Percentiles rank a stretch among this genome's conserved stretches.
Conservation (phyloP, 1,140 invertebrate species). For the Rhagoletis pomonella region DNA sequence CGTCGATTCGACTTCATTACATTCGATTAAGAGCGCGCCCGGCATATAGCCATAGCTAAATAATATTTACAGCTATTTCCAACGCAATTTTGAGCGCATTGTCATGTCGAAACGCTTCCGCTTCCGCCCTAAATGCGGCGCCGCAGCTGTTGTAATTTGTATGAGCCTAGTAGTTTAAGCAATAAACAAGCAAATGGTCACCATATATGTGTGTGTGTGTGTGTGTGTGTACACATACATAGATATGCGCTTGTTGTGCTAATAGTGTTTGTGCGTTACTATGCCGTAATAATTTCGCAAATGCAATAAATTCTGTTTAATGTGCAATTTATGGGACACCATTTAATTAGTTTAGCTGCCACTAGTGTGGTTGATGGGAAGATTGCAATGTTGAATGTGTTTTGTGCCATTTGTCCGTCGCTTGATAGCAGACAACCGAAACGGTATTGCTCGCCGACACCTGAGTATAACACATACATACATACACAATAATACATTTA, state of each 20-base stretch:
- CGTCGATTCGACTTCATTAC: no score
- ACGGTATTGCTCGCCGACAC: conserved; percentile 26
- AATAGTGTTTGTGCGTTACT: conserved; percentile 32
- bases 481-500: not conserved
- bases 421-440: conserved; percentile 13
- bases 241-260: not conserved
- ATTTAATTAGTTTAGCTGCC: conserved; percentile 71
- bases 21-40: no score
- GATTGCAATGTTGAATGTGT: not conserved
- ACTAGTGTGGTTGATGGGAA: not conserved
- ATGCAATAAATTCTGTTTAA: conserved; percentile 73
- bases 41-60: not conserved
- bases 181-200: not conserved
- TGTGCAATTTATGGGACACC: conserved; percentile 74
- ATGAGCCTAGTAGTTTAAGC: conserved; percentile 33
- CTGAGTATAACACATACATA: conserved; percentile 30
- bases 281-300: conserved; percentile 40
- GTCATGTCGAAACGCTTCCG: conserved; percentile 38
- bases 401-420: conserved; percentile 17
- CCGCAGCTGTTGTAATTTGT: conserved; percentile 26
- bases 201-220: not conserved
- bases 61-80: conserved; percentile 24
- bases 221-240: not conserved
- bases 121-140: not conserved
- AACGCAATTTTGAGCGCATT: conserved; percentile 33